Evolutionary conservation across 2,113 vertebrate species (phyloP), one percentile per base, ranked within the genome.

Genomic region (Lynx canadensis): DNA sequence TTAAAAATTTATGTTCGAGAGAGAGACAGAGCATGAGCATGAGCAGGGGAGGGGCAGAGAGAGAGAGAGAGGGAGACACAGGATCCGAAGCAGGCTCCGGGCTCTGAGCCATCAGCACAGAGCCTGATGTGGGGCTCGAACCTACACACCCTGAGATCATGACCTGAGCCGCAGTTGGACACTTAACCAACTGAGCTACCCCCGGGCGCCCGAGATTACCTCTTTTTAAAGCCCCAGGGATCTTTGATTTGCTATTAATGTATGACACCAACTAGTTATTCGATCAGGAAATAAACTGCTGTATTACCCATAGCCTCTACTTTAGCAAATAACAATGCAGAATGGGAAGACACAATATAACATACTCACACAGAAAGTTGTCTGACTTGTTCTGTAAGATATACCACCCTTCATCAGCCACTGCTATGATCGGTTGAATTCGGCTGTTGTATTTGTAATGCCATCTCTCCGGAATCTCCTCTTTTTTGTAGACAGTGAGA

Each of bases 361-460:
- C 41, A 97, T 98, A 99, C 99, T 96, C 98, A 99, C 99, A 29
- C 81, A 99, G 98, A 97, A 99, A 99, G 68, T 76, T 52, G 13
- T 98, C 98, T 0, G 98, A 99, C 94, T 98, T 99, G 89, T 99
- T 99, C 89, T 97, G 99, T 65, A 99, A 95, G 88, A 99, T 98
- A 84, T 99, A 99, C 99, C 99, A 99, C 94, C 99, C 99, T 98
- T 99, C 97, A 29, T 99, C 99, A 86, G 99, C 99, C 95, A 99
- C 98, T 0, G 99, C 97, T 73, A 99, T 95, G 74, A 99, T 98
- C 1, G 99, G 99, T 98, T 99, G 99, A 97, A 99, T 99, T 98
- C 98, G 98, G 25, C 0, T n/a, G 94, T 99, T 99, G 98, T 99
- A 98, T 91, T 97, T 99, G 96, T 99, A 99, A 96, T 99, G 99